A percentile compares a stretch with the other conserved stretches of the same genome.
Evolutionary conservation across 2,113 vertebrate species (phyloP).

Genomic region (Myotis davidii): DNA sequence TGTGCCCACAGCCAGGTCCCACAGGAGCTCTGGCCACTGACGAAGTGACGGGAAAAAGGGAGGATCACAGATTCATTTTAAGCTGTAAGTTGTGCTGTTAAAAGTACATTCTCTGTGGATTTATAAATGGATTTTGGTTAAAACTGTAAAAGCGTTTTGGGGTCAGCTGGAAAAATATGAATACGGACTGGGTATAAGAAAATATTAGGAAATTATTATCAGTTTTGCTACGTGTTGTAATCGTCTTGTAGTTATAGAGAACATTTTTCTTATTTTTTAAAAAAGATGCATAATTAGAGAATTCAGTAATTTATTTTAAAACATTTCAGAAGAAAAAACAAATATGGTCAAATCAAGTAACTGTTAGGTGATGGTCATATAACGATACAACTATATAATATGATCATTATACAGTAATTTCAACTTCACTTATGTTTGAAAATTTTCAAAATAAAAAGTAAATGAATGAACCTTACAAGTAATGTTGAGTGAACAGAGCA

Average conservation of each 20-base stretch:
- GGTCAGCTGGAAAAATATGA: background rate
- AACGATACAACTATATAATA: background rate
- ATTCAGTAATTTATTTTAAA: background rate
- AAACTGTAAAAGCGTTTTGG: background rate
- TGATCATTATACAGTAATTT: background rate
- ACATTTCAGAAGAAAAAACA: background rate
- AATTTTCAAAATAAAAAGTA: constrained; percentile 23
- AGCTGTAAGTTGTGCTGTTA: background rate
- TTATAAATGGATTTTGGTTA: background rate
- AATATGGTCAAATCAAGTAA: background rate
- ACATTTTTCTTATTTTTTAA: background rate
- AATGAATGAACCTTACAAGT: background rate
- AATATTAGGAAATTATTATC: background rate
- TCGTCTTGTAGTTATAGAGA: background rate
- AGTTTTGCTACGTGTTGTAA: constrained; percentile 1
- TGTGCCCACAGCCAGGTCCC: background rate
- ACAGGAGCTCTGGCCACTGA: background rate
- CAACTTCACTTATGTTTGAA: background rate
- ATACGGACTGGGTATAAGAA: background rate
- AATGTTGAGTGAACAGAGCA: background rate
- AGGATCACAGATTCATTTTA: background rate
- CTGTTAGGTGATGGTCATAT: background rate
- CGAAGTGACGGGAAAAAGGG: background rate
- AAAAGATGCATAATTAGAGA: background rate
- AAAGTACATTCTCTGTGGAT: background rate